A percentile compares a stretch with the other conserved stretches of the same genome.
Evolutionary conservation across 2,888 invertebrate genomes (phyloP).

Genomic region (Chaetoderma sp.): DNA sequence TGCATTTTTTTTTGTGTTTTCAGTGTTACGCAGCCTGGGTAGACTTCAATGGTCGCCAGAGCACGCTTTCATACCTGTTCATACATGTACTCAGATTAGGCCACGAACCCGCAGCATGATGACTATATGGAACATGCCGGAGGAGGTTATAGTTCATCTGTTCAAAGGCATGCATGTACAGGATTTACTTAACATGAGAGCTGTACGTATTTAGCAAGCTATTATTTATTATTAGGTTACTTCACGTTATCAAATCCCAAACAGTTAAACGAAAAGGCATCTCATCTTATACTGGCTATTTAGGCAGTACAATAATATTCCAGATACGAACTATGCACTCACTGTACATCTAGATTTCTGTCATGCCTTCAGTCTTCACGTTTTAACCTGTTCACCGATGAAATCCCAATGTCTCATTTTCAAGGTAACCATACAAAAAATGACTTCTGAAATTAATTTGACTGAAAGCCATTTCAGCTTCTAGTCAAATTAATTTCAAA

Average conservation of each 20-base stretch:
- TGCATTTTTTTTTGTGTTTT: slow-evolving; percentile 25
- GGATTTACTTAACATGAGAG: slow-evolving; percentile 59
- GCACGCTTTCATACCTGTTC: slow-evolving; percentile 52
- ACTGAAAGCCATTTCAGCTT: too few relatives aligned
- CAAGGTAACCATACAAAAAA: too few relatives aligned
- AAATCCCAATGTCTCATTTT: too few relatives aligned
- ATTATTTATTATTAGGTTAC: not conserved
- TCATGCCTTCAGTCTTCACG: too few relatives aligned
- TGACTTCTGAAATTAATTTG: too few relatives aligned
- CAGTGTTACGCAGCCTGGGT: slow-evolving; percentile 48
- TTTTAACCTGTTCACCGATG: too few relatives aligned
- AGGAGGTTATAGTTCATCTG: slow-evolving; percentile 57
- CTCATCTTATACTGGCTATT: too few relatives aligned
- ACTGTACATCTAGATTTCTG: too few relatives aligned
- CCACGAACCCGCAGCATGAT: slow-evolving; percentile 47
- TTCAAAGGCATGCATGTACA: slow-evolving; percentile 57
- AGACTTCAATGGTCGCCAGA: slow-evolving; percentile 43
- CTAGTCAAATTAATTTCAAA: too few relatives aligned
- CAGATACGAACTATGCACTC: too few relatives aligned
- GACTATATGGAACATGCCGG: slow-evolving; percentile 62
- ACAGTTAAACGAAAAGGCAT: too few relatives aligned
- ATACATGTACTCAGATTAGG: slow-evolving; percentile 43
- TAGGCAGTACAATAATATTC: too few relatives aligned
- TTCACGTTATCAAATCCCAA: not conserved
- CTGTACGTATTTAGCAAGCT: slow-evolving; percentile 44